Percentiles rank a stretch among this genome's conserved stretches.
Evolutionary conservation across 2,113 vertebrate genomes (phyloP).

Genomic region (Dromaius novaehollandiae): DNA sequence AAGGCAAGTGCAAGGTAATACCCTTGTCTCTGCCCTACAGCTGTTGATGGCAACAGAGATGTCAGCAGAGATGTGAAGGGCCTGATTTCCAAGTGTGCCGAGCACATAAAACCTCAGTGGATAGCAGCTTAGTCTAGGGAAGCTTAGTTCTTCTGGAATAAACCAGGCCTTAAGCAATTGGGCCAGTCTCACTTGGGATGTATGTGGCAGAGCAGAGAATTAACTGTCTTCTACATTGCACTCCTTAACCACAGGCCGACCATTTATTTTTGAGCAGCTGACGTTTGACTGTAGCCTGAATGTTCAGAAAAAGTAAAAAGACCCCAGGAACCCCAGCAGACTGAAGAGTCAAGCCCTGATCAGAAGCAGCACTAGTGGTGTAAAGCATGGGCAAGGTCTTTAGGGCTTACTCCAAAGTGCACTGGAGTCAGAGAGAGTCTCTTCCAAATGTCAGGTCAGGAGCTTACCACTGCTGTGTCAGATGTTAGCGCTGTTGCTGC

Average conservation of each 20-base stretch:
- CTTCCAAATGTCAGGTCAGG: constrained; percentile 53
- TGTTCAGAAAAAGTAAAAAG: background rate
- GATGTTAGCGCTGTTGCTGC: constrained; percentile 17
- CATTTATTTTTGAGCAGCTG: constrained; percentile 24
- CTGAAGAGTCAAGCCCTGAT: constrained; percentile 26
- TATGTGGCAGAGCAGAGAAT: background rate
- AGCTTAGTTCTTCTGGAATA: background rate
- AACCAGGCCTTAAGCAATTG: background rate
- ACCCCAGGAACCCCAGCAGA: constrained; percentile 12
- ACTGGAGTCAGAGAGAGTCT: background rate
- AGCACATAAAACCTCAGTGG: background rate
- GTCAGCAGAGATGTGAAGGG: background rate
- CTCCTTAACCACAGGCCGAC: background rate
- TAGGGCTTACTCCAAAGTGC: constrained; percentile 14
- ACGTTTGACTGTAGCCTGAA: constrained; percentile 11
- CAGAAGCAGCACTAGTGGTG: background rate
- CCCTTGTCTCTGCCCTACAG: background rate
- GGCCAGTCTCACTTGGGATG: background rate
- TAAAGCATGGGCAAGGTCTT: background rate
- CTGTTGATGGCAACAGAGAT: background rate
- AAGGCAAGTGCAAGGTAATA: background rate
- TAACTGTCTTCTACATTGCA: background rate
- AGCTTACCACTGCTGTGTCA: constrained; percentile 20
- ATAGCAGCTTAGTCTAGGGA: background rate
- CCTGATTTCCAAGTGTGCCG: background rate